Evolutionary conservation across 2,888 invertebrate genomes (phyloP).

Genomic region (Pharmacophagus antenor): DNA sequence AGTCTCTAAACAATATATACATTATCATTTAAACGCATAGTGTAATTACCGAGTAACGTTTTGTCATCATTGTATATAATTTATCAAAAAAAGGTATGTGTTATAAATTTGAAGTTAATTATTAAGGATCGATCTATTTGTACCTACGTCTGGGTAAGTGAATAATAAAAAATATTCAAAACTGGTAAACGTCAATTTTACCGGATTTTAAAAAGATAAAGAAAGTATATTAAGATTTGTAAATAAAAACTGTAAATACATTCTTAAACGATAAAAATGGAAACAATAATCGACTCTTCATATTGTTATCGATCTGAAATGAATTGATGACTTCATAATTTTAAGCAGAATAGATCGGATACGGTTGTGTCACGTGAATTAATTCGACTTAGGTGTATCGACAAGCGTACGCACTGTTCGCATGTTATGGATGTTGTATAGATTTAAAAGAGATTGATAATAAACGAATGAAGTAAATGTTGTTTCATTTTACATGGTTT

Average conservation of each 20-base stretch:
- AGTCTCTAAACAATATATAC: too few relatives aligned
- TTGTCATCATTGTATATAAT: too few relatives aligned
- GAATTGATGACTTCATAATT: not conserved
- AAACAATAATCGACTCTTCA: not conserved
- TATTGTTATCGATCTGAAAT: constrained; percentile 2
- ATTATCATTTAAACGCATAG: too few relatives aligned
- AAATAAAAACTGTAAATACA: constrained; percentile 15
- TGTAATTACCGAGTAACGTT: too few relatives aligned
- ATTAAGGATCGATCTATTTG: too few relatives aligned
- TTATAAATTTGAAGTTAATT: too few relatives aligned
- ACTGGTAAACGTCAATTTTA: too few relatives aligned
- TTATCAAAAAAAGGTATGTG: too few relatives aligned
- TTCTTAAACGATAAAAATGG: not conserved
- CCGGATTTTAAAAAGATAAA: too few relatives aligned
- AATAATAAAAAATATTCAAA: too few relatives aligned
- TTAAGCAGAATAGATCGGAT: constrained; percentile 5
- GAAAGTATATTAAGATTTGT: constrained; percentile 15
- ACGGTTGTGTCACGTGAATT: constrained; percentile 15
- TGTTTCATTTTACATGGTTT: not conserved
- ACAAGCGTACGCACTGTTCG: constrained; percentile 1
- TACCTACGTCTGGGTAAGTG: too few relatives aligned
- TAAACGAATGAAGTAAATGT: not conserved
- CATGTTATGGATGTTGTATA: constrained; percentile 8
- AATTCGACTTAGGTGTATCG: constrained; percentile 1
- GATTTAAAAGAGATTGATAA: not conserved